Base-by-base conservation (phyloP, 2,113 vertebrate genomes). In the Festucalex cinctus region DNA sequence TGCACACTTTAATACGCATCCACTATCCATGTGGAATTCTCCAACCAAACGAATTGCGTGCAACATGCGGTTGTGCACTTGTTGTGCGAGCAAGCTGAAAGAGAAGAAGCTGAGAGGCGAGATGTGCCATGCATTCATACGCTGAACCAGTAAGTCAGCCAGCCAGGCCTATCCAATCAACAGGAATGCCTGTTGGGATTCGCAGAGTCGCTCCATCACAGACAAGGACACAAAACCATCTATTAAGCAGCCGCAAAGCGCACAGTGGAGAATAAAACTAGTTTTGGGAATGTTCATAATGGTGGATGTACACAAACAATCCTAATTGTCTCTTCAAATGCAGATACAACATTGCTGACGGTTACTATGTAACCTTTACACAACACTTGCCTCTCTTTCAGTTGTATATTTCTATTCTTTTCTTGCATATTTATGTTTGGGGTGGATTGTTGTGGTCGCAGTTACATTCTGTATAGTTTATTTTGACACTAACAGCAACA, bases 161-260 rank as follows among this genome's bases (percentile, higher is more conserved):
- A 80, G 77, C 69, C 83, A 72, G 86, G 83, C 82, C 83, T 61
- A 67, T 82, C 82, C 85, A 88, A 88, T 89, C 88, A 86, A 80
- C 79, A 81, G 70, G 69, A 71, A 66, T 57, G 68, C 85, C 85
- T 89, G 86, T 84, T 86, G 86, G 79, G 82, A 83, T 64, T 68
- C 79, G 79, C 77, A 61, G 72, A 76, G 48, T 67, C 74, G 66
- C 67, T 69, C 71, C 73, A 84, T 79, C 71, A 69, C 56, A 10
- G 73, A 71, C 86, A 87, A 87, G 83, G 88, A 86, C 88, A 88
- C 74, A 68, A 68, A 76, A 85, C 69, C 74, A 74, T 77, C 66
- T 44, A 75, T 44, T 71, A 75, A 78, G 36, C 58, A 76, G 69
- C 26, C 69, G 81, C 67, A 54, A 37, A 61, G 74, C 61, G 53